Base-by-base conservation (phyloP, 1,140 invertebrate genomes). In the Diachasma alloeum region DNA sequence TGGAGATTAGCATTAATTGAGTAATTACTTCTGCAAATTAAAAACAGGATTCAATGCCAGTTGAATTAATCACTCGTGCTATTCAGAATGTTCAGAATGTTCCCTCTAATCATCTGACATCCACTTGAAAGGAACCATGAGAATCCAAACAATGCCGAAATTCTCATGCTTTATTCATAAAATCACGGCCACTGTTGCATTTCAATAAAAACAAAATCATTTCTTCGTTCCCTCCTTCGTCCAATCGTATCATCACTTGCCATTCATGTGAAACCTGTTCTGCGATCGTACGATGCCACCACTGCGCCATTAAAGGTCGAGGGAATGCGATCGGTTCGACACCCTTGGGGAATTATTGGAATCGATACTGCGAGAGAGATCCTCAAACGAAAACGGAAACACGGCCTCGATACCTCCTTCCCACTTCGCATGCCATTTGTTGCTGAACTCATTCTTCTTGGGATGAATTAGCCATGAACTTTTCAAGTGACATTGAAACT, bases 191-290 rank as follows among this genome's bases (percentile, higher is more conserved):
- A 31, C 6, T 31, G 31, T 31, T 31, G 31, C 6, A 31, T 2
- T 31, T 31, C 31, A 31, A 42, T 42, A 42, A 42, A 42, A 42
- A 42, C 9, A 42, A 42, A 42, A 42, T 31, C 31, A 31, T 31
- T 31, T 31, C 31, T 31, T 31, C 31, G 31, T 3, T 31, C 31
- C 31, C 31, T 31, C 31, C 6, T 31, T 31, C 31, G 31, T 31
- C 31, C 31, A 31, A 31, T 31, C 31, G 31, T 31, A 31, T 6
- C 31, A 75, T 76, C 78, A 72, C 66, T 78, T 80, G 75, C 79
- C 80, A 81, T 86, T 77, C 83, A 84, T 63, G 80, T 74, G 48
- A 82, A 87, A 87, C 83, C 82, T 80, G 82, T 82, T 80, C 71
- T 67, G 10, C 75, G 73, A 78, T 81, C 44, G 31, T 53, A 74